Conservation (phyloP, 2,113 vertebrate species). For the Myiozetetes cayanensis region DNA sequence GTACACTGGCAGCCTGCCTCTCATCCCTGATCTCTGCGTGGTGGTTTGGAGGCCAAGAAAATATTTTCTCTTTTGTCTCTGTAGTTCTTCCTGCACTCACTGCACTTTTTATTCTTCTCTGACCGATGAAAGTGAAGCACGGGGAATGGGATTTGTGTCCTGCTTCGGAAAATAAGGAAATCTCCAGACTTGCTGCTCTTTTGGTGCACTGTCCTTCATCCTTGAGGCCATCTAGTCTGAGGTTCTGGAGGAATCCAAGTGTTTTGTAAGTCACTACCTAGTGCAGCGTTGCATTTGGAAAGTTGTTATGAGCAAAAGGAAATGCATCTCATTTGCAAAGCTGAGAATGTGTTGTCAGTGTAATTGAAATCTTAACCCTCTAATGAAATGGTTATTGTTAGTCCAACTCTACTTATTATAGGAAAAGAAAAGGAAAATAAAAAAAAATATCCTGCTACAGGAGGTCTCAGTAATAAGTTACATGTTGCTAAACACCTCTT, state of each 20-base stretch:
- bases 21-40: not conserved
- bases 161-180: not conserved
- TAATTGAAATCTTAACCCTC: not conserved
- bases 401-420: not conserved
- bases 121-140: fast-evolving
- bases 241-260: not conserved
- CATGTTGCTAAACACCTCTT: not conserved
- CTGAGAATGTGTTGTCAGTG: not conserved
- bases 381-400: not conserved
- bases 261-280: not conserved
- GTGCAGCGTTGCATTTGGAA: not conserved
- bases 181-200: not conserved
- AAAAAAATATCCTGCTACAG: not conserved
- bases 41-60: not conserved
- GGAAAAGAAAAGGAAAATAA: not conserved
- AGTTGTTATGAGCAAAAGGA: not conserved
- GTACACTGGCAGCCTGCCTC: not conserved
- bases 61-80: not conserved
- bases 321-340: not conserved
- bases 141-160: not conserved
- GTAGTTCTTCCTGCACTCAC: not conserved
- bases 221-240: not conserved
- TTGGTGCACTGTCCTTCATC: not conserved
- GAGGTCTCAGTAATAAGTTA: not conserved
- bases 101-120: not conserved